phyloP scores from a whole-genome alignment of 1,140 invertebrate species.

The Drosophila lowei region DNA sequence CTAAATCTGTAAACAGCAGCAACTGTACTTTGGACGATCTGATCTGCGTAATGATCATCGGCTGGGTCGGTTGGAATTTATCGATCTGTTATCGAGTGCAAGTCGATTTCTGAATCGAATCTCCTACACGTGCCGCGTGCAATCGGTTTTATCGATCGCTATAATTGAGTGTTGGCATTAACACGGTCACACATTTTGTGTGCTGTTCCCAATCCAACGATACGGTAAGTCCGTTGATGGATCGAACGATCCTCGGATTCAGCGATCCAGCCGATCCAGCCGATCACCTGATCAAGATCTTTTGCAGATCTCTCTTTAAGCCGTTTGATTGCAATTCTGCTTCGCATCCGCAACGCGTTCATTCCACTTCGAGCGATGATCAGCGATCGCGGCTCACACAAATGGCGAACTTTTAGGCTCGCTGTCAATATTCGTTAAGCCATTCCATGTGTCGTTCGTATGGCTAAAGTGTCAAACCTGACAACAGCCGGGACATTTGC shows the following conservation, averaged over 20 bases:
- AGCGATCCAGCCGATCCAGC: conserved; percentile 2
- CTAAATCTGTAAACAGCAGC: conserved; percentile 22
- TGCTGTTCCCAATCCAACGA: conserved; percentile 10
- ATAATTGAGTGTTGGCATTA: conserved; percentile 57
- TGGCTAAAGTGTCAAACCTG: conserved; percentile 79
- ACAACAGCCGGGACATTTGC: conserved; percentile 79
- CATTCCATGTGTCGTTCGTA: conserved; percentile 69
- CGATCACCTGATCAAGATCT: conserved; percentile 12
- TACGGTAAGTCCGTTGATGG: background rate
- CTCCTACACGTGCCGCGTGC: too few relatives aligned
- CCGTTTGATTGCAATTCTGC: conserved; percentile 8
- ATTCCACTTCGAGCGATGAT: background rate
- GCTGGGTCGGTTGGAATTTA: background rate
- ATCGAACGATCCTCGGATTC: conserved; percentile 10
- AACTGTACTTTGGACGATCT: conserved; percentile 38
- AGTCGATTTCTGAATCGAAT: too few relatives aligned
- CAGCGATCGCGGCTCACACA: conserved; percentile 35
- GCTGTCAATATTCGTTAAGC: conserved; percentile 81
- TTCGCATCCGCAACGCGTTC: too few relatives aligned
- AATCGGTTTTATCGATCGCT: conserved; percentile 55
- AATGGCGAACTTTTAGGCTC: conserved; percentile 75
- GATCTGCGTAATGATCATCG: conserved; percentile 4
- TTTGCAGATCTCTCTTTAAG: conserved; percentile 18
- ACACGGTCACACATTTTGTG: conserved; percentile 66
- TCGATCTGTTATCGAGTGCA: conserved; percentile 4